Conservation (phyloP, 1,140 invertebrate genomes). For the Drosophila willistoni region DNA sequence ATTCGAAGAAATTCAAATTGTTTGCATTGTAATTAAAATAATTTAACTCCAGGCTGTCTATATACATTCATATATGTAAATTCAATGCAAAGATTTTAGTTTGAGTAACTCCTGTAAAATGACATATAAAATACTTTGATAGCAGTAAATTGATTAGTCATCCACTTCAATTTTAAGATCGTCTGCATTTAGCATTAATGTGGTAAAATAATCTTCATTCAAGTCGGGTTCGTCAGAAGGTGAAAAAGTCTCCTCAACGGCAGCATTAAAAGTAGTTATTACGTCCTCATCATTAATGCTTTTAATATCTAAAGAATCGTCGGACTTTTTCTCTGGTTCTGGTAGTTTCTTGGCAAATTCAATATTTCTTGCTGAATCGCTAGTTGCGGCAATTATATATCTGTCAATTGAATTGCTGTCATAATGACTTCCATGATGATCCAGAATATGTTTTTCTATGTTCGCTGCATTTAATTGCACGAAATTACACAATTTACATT, state of each 20-base stretch:
- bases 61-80: background rate
- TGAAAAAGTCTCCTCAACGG: background rate
- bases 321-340: no score
- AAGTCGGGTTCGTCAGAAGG: background rate
- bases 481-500: slow-evolving; percentile 8
- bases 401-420: background rate
- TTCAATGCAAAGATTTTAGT: no score
- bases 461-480: slow-evolving; percentile 12
- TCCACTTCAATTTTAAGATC: slow-evolving; percentile 15
- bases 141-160: background rate
- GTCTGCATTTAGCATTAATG: background rate
- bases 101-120: background rate
- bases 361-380: background rate
- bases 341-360: background rate
- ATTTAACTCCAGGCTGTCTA: background rate
- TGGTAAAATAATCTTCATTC: background rate
- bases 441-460: slow-evolving; percentile 4
- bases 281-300: background rate
- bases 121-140: background rate
- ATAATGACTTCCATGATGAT: slow-evolving; percentile 7
- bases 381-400: background rate
- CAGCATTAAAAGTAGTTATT: slow-evolving; percentile 13
- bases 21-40: slow-evolving; percentile 17
- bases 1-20: slow-evolving; percentile 7
- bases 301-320: no score